Base-by-base conservation (phyloP, 2,113 vertebrate species). In the Cyprinus carpio region DNA sequence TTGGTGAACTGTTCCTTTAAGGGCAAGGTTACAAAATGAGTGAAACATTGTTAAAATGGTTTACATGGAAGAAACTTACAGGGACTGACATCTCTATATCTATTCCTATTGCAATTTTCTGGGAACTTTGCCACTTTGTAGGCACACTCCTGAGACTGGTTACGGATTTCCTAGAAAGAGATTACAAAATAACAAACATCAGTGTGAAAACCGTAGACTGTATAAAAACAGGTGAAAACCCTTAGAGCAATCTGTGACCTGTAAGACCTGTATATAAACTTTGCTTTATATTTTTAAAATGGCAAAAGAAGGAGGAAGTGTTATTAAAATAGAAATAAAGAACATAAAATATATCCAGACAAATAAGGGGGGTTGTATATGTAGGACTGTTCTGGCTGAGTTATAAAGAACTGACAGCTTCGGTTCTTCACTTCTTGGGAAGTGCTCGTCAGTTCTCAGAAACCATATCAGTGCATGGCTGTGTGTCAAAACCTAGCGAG, bases 1-100 rank as follows among this genome's bases (percentile, higher is more conserved):
- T 27, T 9, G 13, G 13, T 67, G 6, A 67, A 69, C 65, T 20
- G 34, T 37, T 18, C 31, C 0, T 40, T 71, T 71, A 10, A n/a
- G 4, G 18, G 31, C 31, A 71, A 74, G n/a, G 11, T 25, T 75
- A 20, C 15, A 80, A 43, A 46, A 80, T 46, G 4, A 27, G 58
- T 80, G 15, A 25, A 62, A 40, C 31, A 16, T 60, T 37, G 76
- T 40, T 27, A 46, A 75, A 46, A 75, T 12, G 80, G 2, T 31
- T 71, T 67, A 49, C 20, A 51, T 18, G 7, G 11, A 69, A 15
- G 16, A 74, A 18, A 98, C 98, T 98, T 94, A 99, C 97, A 99
- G 3, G 98, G 98, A 91, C 97, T 99, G 90, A 99, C 98, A 88
- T 99, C 98, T 96, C 98, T 96, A 93, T 99, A 99, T 95, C 98